Percentiles rank a stretch among this genome's conserved stretches.
Conservation (phyloP, 2,113 vertebrate genomes). For the Redunca redunca region DNA sequence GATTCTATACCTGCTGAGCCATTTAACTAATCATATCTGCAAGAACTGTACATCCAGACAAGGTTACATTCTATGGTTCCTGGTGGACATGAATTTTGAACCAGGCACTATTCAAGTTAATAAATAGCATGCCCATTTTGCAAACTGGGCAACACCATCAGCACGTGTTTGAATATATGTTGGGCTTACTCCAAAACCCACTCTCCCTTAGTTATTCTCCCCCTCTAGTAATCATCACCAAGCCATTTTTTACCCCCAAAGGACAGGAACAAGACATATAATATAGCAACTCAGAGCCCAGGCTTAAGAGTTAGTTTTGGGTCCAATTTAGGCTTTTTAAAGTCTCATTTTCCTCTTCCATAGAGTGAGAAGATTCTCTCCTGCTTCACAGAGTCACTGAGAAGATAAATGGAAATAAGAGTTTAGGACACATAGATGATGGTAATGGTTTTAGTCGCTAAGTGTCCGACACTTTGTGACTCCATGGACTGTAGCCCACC, state of each 20-base stretch:
- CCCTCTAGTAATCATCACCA: accelerated
- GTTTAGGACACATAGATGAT: not conserved
- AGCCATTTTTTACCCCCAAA: not conserved
- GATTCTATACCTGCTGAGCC: not conserved
- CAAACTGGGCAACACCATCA: not conserved
- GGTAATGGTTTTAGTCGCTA: not conserved
- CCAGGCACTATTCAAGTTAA: not conserved
- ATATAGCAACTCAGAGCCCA: not conserved
- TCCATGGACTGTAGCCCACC: not conserved
- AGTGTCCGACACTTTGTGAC: accelerated
- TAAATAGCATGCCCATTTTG: not conserved
- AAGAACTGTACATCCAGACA: not conserved
- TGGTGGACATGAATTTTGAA: not conserved
- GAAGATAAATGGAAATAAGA: not conserved
- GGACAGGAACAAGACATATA: not conserved
- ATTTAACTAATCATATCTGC: not conserved
- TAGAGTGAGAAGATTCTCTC: not conserved
- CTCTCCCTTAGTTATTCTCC: too few species aligned
- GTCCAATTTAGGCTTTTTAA: too few species aligned
- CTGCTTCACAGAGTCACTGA: not conserved
- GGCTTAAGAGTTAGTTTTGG: not conserved
- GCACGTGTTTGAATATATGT: accelerated
- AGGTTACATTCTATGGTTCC: not conserved
- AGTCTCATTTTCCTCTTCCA: not conserved
- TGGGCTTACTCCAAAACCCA: not conserved